Evolutionary conservation across 2,113 vertebrate species (phyloP).

Genomic region (Alaudala cheleensis): DNA sequence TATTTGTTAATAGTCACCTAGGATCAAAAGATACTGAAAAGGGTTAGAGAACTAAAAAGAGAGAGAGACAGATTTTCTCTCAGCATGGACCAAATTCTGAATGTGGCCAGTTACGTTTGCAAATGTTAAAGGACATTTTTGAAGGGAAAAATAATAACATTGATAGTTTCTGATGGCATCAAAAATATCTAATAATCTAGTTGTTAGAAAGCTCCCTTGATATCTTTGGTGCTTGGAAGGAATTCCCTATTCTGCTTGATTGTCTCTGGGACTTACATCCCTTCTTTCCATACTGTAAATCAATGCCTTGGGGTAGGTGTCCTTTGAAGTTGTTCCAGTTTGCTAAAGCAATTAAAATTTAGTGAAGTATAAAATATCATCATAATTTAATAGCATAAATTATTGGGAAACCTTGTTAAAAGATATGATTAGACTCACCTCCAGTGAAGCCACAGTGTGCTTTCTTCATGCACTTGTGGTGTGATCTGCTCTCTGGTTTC

Average conservation of each 20-base stretch:
- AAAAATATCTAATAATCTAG: not conserved
- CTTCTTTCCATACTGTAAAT: not conserved
- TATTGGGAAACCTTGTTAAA: not conserved
- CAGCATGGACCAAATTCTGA: accelerated
- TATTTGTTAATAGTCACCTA: not conserved
- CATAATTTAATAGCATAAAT: not conserved
- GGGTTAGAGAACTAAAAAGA: not conserved
- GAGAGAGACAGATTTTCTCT: not conserved
- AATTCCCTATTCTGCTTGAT: not conserved
- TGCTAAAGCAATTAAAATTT: conserved; percentile 37
- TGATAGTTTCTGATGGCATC: not conserved
- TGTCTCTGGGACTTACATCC: not conserved
- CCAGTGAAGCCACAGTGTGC: not conserved
- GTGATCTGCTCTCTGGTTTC: not conserved
- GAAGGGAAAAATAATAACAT: not conserved
- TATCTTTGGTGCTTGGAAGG: not conserved
- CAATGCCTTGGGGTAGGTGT: conserved; percentile 36
- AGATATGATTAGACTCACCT: not conserved
- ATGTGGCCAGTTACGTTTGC: not conserved
- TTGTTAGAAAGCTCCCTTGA: not conserved
- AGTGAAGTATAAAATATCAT: not conserved
- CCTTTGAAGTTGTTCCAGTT: conserved; percentile 28
- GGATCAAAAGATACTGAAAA: not conserved
- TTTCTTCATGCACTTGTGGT: accelerated
- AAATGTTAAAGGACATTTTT: not conserved